Conservation (phyloP, 1,140 invertebrate genomes). For the Neotoxoptera formosana region DNA sequence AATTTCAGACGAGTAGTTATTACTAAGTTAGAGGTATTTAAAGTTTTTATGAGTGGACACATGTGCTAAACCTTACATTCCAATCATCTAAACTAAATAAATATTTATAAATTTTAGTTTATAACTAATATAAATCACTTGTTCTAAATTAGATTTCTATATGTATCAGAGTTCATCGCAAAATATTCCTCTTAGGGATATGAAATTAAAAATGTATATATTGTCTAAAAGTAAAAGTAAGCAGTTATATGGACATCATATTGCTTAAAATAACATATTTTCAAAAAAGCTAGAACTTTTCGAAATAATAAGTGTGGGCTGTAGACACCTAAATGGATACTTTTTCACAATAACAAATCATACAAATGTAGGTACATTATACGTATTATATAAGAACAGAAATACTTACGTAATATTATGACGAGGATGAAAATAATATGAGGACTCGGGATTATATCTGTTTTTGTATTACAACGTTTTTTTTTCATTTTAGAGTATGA, state of each 20-base stretch:
- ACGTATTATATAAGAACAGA: neutral
- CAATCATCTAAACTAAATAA: neutral
- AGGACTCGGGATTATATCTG: neutral
- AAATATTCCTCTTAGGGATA: neutral
- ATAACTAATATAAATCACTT: neutral
- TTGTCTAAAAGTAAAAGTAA: no score
- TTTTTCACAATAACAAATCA: neutral
- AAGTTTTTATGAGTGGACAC: no score
- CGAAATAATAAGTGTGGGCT: neutral
- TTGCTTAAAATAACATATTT: neutral
- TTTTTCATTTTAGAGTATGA: neutral
- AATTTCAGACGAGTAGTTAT: neutral
- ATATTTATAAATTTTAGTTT: neutral
- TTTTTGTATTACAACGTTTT: neutral
- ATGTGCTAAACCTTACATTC: no score
- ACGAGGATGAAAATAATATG: neutral
- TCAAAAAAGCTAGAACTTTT: neutral
- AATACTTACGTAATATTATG: conserved; percentile 1
- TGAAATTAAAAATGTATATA: neutral
- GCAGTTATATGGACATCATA: neutral
- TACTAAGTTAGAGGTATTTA: neutral
- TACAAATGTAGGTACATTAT: neutral
- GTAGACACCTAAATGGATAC: neutral
- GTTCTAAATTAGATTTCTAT: neutral
- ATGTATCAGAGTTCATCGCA: neutral